Evolutionary conservation across 2,888 invertebrate species (phyloP), one percentile per base, ranked within the genome.

Genomic region (Protodeltote pygarga): DNA sequence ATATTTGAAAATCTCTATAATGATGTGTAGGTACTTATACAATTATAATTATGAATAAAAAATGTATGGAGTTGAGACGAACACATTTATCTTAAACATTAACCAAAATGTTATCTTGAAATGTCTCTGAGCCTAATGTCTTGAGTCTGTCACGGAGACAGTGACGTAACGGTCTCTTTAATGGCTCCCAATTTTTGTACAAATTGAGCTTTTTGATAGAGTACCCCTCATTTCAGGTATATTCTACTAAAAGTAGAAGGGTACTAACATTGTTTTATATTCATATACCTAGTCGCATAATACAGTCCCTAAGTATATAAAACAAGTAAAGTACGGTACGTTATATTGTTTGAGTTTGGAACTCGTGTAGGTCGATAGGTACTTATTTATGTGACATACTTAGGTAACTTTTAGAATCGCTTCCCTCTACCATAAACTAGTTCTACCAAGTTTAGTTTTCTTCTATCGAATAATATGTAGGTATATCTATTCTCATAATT

Each of bases 121-220:
- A 41, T 35, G 41, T 48, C 51, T 54, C 37, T 51, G 46, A 42
- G 54, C 21, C 23, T 46, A 46, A 55, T 44, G 46, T 34, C 46
- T 48, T 61, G 25, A 42, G 45, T 54, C 60, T 44, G 40, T 24
- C 19, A 31, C 20, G 8, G 14, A 28, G 27, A 55, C 29, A 35
- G 39, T 32, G 48, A 47, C 39, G 28, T 42, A 34, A 46, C 47
- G 39, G 42, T 33, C 40, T 32, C 31, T 16, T 24, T 35, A 64
- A 62, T 45, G 31, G 37, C 34, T 4, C 29, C 25, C 28, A 25
- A 45, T 50, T 55, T 53, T 55, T 50, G 55, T 25, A 50, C 40
- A 62, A 62, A 61, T 61, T 44, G 34, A 38, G 50, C 50, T 20
- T 55, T 60, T 62, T 45, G 34, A 38, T 49, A 49, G 27, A 38